phyloP scores from a whole-genome alignment of 2,797 vertebrate species.

The Sebastes vulpes region DNA sequence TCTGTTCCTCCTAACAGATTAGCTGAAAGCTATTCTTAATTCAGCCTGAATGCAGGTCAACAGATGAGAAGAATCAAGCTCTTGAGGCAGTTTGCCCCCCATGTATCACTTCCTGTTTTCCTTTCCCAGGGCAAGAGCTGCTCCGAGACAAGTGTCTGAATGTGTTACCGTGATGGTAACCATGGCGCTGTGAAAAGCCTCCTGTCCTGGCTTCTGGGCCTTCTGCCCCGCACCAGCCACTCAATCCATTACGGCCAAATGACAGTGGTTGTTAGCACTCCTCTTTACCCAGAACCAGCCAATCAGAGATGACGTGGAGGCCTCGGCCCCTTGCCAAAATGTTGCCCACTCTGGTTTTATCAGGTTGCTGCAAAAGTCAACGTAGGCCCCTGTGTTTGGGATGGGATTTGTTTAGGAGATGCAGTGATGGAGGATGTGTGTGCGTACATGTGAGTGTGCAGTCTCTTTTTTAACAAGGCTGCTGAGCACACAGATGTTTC shows the following conservation, averaged over 20 bases:
- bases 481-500: constrained; percentile 77
- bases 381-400: constrained; percentile 38
- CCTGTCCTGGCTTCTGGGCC: constrained; percentile 59
- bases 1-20: constrained; percentile 7
- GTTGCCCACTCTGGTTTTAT: constrained; percentile 61
- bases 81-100: constrained; percentile 59
- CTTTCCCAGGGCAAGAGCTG: constrained; percentile 81
- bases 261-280: constrained; percentile 39
- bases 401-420: constrained; percentile 46
- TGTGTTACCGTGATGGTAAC: constrained; percentile 81
- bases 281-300: constrained; percentile 50
- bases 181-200: constrained; percentile 78
- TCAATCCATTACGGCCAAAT: constrained; percentile 72
- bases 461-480: constrained; percentile 45
- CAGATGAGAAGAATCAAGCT: constrained; percentile 65
- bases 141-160: constrained; percentile 76
- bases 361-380: constrained; percentile 54
- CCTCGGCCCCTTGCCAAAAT: constrained; percentile 20
- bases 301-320: constrained; percentile 35
- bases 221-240: constrained; percentile 67
- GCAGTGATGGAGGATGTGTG: constrained; percentile 12
- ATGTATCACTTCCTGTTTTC: constrained; percentile 84
- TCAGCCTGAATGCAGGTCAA: constrained; percentile 54
- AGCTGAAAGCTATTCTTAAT: constrained; percentile 25
- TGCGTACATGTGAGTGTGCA: constrained; percentile 6